Percentiles rank a stretch among this genome's conserved stretches.
These are phyloP conservation scores for Corythaeola cristata DNA, from an alignment of 2,113 vertebrate genomes.

Conservation along the genomic window DNA sequence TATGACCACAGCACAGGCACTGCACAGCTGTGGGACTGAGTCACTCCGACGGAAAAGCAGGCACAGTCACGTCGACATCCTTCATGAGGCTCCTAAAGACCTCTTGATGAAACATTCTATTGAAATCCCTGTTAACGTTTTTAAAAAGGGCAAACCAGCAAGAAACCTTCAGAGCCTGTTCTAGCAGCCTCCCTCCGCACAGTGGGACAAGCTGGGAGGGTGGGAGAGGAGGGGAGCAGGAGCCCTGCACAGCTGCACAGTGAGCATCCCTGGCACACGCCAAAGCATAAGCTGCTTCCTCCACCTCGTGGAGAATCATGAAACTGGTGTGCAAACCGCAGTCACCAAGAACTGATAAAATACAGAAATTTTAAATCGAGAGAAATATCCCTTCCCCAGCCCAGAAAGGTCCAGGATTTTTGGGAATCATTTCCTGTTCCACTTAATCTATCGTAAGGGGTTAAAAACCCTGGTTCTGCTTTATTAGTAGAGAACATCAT, in stretches of 20 bases:
- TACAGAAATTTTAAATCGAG: background rate
- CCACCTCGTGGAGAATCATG: constrained; percentile 43
- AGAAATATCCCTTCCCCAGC: background rate
- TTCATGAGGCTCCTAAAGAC: background rate
- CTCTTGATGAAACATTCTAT: accelerated
- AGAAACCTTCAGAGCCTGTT: background rate
- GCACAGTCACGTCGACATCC: accelerated
- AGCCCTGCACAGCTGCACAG: background rate
- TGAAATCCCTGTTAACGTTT: accelerated
- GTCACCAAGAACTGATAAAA: accelerated
- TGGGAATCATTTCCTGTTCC: background rate
- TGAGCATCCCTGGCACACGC: background rate
- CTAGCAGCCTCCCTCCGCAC: background rate
- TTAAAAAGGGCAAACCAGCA: background rate
- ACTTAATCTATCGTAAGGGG: accelerated
- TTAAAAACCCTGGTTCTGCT: background rate
- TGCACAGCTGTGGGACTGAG: too few species aligned
- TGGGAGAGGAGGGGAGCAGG: background rate
- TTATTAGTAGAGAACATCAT: background rate
- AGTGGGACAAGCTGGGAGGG: accelerated
- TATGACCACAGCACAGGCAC: background rate
- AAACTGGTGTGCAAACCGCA: background rate
- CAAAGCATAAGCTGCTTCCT: background rate
- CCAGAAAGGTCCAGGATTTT: background rate
- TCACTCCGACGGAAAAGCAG: background rate